Base-by-base conservation (phyloP, 2,888 invertebrate species). In the Cyclophora albipunctata region DNA sequence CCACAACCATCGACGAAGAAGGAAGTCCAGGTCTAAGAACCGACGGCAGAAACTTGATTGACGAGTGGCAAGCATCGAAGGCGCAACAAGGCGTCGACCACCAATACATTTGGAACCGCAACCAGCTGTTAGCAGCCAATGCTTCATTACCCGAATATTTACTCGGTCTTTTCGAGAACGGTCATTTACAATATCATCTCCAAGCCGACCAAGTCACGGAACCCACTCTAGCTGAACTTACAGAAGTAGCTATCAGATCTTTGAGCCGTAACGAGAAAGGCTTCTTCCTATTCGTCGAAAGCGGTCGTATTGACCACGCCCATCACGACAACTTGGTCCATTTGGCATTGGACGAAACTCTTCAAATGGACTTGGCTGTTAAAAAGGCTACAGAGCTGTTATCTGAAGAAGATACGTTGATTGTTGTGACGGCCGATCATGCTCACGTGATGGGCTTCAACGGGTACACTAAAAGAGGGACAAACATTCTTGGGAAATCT, bases 371-470 rank as follows among this genome's bases (percentile, higher is more conserved):
- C 57, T 75, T 81, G 7, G 91, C 94, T 40, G 84, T 92, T 51
- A 46, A 50, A 42, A 64, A 66, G 45, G 78, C 94, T 5, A 58
- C 83, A 42, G 55, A 55, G 45, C 71, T 90, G 54, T 75, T 93
- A 40, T 51, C 65, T 1, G 69, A 66, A 44, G 66, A 69, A 6
- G 77, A 96, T 55, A 95, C 96, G 0, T 81, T 96, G 40, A 90
- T 95, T 33, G 91, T 96, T 35, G 95, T 94, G 6, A 93, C 94
- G 0, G 89, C 94, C 0, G 95, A 95, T 78, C 95, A 95, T 74
- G 90, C 93, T 0, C 94, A 95, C 73, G 91, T 92, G 1, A 91
- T 95, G 90, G 81, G 90, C 20, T 87, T 91, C 59, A 90, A 90
- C 46, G 95, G 95, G 0, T 95, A 95, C 75, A 88, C 92, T 4